Evolutionary conservation across 2,113 vertebrate species (phyloP), one percentile per base, ranked within the genome.

Genomic region (Osmerus mordax): DNA sequence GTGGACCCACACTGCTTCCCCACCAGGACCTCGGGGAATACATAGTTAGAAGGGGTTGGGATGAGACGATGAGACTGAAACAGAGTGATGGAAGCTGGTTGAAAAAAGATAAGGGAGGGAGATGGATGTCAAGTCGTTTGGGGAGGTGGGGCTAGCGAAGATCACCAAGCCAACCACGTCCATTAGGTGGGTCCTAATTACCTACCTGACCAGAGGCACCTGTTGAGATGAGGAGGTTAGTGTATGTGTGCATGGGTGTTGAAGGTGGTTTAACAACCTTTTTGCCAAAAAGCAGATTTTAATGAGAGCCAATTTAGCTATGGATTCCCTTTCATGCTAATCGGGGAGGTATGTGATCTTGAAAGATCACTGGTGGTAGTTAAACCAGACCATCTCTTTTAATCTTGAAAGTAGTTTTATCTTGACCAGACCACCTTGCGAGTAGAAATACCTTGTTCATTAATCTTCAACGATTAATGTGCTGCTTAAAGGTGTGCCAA

Each of bases 171-270:
- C 66, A 67, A 72, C 32, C 16, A 52, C 14, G 73, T 53, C 69
- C 67, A 69, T 68, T 82, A 81, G 82, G 80, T 12, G 76, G 71
- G 75, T 64, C 47, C 84, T 82, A 89, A 90, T 91, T 87, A 89
- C 82, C 83, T 86, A 77, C 73, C 75, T 87, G 79, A 83, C 79
- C 53, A 81, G 68, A 66, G 67, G 80, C 81, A 87, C 86, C 84
- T 85, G 84, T 78, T 66, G 70, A 67, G 76, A 71, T 29, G 70
- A 76, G 71, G 68, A 71, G 71, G 70, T 76, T 29, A 70, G 73
- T 74, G 76, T 65, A 25, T 60, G 58, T n/a, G 58, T 15, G 32
- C 32, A 7, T 36, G 3, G 6, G 58, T 8, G 70, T 53, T 23
- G 41, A 47, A 3, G 4, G 58, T 12, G 71, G 41, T 23, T 76